Evolutionary conservation across 1,140 invertebrate genomes (phyloP), one percentile per base, ranked within the genome.

Genomic region (Campoletis sonorensis): DNA sequence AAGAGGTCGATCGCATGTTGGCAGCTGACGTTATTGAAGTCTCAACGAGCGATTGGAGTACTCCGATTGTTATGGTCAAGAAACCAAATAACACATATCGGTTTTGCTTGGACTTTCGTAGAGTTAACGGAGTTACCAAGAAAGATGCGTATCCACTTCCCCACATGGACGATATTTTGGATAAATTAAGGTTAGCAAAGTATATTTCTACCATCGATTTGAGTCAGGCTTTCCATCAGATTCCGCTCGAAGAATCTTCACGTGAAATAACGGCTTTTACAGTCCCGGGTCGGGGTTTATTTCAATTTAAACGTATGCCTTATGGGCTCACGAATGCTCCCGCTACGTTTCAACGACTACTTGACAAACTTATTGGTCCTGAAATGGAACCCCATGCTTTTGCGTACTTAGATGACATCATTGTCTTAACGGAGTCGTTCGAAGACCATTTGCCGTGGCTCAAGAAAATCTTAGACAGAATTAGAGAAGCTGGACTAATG

Each of bases 61-160:
- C 86, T 10, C 90, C 90, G 4, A 82, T 93, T 0, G 87, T 93
- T n/a, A 68, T 88, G 51, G 84, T 87, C 7, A 85, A 85, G n/a
- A 76, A 76, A 18, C 73, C 73, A 3, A 30, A 27, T 18, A 27
- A 27, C 13, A 58, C 54, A 54, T 58, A 76, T 33, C 73, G 73
- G 4, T 76, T 76, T 16, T 76, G 73, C 23, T n/a, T 76, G 8
- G 73, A 76, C 33, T 76, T 58, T n/a, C 49, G 73, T 0, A 11
- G 15, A 58, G 51, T 76, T 1, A 76, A 76, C 26, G 45, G 26
- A 0, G 73, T 76, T 0, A 76, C 73, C 0, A 76, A 76, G 27
- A 27, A 33, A 16, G 79, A 86, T 81, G 81, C 18, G 27, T 45
- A 79, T 49, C 73, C 73, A 21, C 27, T 76, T 5, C 73, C 73